Evolutionary conservation across 2,113 vertebrate species (phyloP).

Genomic region (Herpetotheres cachinnans): DNA sequence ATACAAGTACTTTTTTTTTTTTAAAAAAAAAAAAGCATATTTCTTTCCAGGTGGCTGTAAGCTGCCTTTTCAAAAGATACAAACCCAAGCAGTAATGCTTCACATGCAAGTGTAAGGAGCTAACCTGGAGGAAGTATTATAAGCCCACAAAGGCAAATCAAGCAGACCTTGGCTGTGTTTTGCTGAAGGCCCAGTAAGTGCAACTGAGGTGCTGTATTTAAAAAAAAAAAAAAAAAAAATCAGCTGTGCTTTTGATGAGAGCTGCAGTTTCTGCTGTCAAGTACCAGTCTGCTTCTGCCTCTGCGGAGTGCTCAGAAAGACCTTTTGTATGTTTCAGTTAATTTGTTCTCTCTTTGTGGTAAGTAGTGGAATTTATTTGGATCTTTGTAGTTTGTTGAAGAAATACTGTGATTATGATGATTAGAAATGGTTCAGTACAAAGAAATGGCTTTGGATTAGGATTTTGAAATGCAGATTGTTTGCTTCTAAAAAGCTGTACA

Average conservation of each 20-base stretch:
- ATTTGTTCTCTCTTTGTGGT: neutral
- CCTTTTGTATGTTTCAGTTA: neutral
- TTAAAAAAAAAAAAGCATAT: neutral
- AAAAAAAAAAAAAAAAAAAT: neutral
- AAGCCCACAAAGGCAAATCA: neutral
- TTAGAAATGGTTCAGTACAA: neutral
- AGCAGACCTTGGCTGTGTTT: neutral
- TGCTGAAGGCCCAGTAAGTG: neutral
- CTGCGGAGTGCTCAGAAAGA: neutral
- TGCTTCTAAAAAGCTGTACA: neutral
- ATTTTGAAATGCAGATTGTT: neutral
- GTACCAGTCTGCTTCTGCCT: neutral
- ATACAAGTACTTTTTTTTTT: fast-evolving
- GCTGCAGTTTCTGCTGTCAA: neutral
- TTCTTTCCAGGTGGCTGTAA: neutral
- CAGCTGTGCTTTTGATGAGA: neutral
- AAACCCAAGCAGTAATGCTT: neutral
- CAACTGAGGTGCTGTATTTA: neutral
- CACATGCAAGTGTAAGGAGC: neutral
- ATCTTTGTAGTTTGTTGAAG: neutral
- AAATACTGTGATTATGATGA: neutral
- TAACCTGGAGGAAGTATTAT: neutral
- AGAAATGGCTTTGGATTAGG: neutral
- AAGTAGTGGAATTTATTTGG: neutral
- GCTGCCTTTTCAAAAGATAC: neutral